Conservation (phyloP, 2,797 vertebrate species). For the Enteromius anoplus region DNA sequence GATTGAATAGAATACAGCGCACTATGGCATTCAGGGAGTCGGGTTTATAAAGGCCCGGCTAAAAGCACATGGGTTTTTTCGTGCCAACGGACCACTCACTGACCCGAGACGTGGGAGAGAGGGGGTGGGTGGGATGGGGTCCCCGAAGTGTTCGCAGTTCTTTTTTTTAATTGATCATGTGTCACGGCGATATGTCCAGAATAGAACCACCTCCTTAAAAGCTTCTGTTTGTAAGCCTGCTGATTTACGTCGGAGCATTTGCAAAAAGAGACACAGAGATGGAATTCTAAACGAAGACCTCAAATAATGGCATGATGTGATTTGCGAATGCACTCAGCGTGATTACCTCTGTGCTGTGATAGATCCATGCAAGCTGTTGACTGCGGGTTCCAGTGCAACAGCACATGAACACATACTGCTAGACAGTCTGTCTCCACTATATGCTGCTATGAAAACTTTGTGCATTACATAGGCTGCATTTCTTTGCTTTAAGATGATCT, state of each 20-base stretch:
- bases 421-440: constrained; percentile 40
- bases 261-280: constrained; percentile 26
- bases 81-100: constrained; percentile 52
- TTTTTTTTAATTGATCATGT: constrained; percentile 48
- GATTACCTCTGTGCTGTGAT: constrained; percentile 47
- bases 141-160: constrained; percentile 38
- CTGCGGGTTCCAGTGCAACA: constrained; percentile 18
- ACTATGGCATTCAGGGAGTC: constrained; percentile 32
- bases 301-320: constrained; percentile 46
- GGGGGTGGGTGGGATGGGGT: constrained; percentile 15
- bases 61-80: constrained; percentile 19
- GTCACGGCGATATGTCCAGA: constrained; percentile 24
- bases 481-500: not conserved
- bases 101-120: not conserved
- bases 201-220: constrained; percentile 46
- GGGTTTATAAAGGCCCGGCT: constrained; percentile 41
- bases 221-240: constrained; percentile 33
- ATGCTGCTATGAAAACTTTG: constrained; percentile 23
- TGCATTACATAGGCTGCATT: not conserved
- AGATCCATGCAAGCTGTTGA: constrained; percentile 31
- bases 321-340: constrained; percentile 53
- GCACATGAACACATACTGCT: constrained; percentile 31
- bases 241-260: constrained; percentile 45
- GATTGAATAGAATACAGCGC: constrained; percentile 54
- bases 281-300: constrained; percentile 21